A percentile compares a stretch with the other conserved stretches of the same genome.
phyloP scores from a whole-genome alignment of 1,140 invertebrate species.

The Venturia canescens region DNA sequence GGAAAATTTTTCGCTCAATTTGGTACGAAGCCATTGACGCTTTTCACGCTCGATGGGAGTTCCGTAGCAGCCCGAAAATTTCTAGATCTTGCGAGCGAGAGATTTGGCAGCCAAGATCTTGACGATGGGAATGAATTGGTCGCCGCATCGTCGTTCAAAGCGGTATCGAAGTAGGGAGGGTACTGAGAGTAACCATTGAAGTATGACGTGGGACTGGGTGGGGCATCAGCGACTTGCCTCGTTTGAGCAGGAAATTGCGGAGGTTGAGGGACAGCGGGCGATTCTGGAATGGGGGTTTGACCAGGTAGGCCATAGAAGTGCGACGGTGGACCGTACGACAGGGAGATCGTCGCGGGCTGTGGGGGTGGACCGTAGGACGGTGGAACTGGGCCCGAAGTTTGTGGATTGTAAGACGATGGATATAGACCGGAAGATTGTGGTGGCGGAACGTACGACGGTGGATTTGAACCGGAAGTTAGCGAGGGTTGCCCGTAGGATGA shows the following conservation, averaged over 20 bases:
- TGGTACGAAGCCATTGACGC: background rate
- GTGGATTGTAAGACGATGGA: background rate
- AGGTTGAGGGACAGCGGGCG: background rate
- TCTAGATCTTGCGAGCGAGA: background rate
- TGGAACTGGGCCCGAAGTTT: background rate
- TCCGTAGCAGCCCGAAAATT: background rate
- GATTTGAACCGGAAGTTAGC: background rate
- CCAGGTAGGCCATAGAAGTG: background rate
- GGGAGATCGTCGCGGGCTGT: background rate
- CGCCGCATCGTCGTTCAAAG: background rate
- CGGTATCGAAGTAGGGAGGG: background rate
- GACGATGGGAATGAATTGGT: background rate
- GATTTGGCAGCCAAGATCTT: background rate
- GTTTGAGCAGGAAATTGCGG: background rate
- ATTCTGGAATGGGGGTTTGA: background rate
- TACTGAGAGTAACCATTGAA: background rate
- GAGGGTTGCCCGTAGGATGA: slow-evolving; percentile 17
- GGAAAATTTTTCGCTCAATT: background rate
- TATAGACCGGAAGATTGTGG: background rate
- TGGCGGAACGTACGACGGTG: background rate
- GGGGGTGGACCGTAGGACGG: background rate
- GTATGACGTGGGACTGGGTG: background rate
- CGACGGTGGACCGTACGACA: background rate
- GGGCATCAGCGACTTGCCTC: background rate
- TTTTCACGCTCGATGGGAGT: background rate